Percentiles rank a stretch among this genome's conserved stretches.
Evolutionary conservation across 2,797 vertebrate species (phyloP).

Genomic region (Setipinna tenuifilis): DNA sequence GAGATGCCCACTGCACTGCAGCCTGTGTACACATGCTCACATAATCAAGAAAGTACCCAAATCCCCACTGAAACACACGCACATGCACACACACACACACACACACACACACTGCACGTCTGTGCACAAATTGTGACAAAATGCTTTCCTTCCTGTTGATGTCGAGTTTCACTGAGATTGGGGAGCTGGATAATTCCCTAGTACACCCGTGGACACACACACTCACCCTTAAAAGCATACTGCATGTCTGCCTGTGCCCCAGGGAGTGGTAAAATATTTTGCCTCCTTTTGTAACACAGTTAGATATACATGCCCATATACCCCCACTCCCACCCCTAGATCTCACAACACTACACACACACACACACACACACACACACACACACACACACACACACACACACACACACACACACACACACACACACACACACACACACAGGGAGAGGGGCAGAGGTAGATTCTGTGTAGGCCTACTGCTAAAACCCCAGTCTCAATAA

Average conservation of each 20-base stretch:
- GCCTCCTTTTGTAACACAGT: too few species aligned
- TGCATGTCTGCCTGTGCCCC: too few species aligned
- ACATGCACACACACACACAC: not conserved
- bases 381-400: too few species aligned
- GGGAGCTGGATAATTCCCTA: not conserved
- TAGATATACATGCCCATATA: too few species aligned
- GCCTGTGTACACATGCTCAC: not conserved
- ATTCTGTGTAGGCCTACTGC: too few species aligned
- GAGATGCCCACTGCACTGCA: not conserved
- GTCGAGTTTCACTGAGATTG: not conserved
- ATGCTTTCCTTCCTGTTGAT: not conserved
- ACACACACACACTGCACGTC: not conserved
- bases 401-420: too few species aligned
- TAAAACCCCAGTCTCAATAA: too few species aligned
- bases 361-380: not conserved
- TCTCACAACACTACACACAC: not conserved
- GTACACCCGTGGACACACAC: not conserved
- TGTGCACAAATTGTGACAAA: not conserved
- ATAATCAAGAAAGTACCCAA: conserved; percentile 2
- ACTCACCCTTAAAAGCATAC: not conserved
- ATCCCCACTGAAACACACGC: not conserved
- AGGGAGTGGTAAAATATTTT: too few species aligned
- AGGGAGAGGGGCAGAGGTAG: too few species aligned
- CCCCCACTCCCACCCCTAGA: too few species aligned
- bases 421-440: too few species aligned